Conservation (phyloP, 53 echinoderm and acorn worm species). For the Glandiceps talaboti region DNA sequence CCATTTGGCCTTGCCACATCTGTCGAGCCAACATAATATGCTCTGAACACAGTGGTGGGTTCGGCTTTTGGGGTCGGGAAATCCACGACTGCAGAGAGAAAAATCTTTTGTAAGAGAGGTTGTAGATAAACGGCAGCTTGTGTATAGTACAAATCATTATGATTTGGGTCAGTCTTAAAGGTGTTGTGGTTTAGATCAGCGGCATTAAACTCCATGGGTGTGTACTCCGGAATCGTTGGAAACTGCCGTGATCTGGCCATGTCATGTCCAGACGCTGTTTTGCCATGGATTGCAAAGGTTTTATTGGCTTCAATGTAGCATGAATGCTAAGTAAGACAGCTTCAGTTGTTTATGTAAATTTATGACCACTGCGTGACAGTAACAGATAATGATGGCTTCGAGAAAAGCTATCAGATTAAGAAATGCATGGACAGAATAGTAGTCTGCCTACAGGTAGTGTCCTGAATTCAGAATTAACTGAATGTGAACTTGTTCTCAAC, state of each 20-base stretch:
- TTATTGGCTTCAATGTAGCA: not conserved
- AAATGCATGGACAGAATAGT: not conserved
- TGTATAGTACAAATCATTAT: not conserved
- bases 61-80: constrained; percentile 97
- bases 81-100: constrained; percentile 44
- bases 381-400: not conserved
- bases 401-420: not conserved
- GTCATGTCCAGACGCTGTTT: not conserved
- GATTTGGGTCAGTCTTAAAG: not conserved
- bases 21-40: constrained; percentile 81
- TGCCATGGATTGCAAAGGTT: not conserved
- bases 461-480: too few relatives aligned
- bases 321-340: not conserved
- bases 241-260: not conserved
- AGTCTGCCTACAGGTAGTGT: too few relatives aligned
- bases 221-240: not conserved
- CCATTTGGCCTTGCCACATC: constrained; percentile 20
- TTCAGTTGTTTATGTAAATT: not conserved
- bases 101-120: not conserved
- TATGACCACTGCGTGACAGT: not conserved
- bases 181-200: not conserved
- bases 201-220: not conserved
- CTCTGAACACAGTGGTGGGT: constrained; percentile 93
- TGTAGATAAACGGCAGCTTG: not conserved
- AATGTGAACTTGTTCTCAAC: too few relatives aligned